Evolutionary conservation across 2,113 vertebrate genomes (phyloP).

Genomic region (Urocolius indicus): DNA sequence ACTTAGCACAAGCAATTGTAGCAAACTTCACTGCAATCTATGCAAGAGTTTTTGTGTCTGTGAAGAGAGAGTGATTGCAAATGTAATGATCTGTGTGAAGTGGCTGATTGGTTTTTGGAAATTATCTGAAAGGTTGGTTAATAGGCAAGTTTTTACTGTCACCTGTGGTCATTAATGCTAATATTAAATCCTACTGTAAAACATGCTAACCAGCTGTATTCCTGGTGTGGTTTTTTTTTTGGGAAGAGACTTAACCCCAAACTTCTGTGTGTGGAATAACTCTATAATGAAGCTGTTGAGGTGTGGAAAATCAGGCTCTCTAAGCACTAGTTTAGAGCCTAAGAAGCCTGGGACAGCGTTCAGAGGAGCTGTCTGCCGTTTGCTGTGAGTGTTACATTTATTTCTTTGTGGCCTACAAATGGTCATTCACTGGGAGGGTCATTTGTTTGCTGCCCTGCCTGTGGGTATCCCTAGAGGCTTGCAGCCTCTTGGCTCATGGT

Average conservation of each 20-base stretch:
- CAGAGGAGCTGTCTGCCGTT: not conserved
- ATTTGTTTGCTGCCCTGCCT: not conserved
- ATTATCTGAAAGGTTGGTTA: not conserved
- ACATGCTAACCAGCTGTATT: not conserved
- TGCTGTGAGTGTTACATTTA: not conserved
- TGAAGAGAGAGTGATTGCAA: conserved; percentile 17
- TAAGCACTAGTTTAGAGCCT: not conserved
- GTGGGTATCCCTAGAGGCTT: not conserved
- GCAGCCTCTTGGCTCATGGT: not conserved
- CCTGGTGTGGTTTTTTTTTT: not conserved
- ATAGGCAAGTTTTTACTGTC: not conserved
- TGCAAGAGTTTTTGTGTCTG: not conserved
- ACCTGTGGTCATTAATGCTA: not conserved
- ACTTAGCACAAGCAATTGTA: conserved; percentile 51
- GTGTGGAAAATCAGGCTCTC: not conserved
- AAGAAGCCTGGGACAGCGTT: not conserved
- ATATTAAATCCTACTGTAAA: not conserved
- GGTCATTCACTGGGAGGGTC: not conserved
- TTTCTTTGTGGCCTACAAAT: not conserved
- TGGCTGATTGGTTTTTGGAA: not conserved
- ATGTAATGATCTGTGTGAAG: conserved; percentile 56
- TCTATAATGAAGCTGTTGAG: not conserved
- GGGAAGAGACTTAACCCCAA: not conserved
- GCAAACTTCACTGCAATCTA: not conserved
- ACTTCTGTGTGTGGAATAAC: not conserved